Conservation (phyloP, 2,888 invertebrate species). For the Pegoplata infirma region DNA sequence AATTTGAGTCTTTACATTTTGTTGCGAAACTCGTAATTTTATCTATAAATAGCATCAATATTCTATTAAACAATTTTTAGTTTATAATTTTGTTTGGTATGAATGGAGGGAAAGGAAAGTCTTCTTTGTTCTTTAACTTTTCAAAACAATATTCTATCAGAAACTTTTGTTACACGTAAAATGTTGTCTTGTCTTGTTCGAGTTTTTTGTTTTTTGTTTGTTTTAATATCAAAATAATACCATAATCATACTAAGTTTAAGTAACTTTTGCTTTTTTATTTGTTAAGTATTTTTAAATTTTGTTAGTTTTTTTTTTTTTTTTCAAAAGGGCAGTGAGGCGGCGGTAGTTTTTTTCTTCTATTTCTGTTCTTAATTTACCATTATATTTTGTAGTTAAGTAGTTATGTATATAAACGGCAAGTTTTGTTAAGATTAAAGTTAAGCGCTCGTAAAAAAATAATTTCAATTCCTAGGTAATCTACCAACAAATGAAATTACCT, state of each 20-base stretch:
- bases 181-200: constrained; percentile 9
- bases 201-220: no score
- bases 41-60: constrained; percentile 15
- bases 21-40: no score
- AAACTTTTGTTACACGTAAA: constrained; percentile 44
- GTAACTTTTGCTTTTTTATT: constrained; percentile 20
- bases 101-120: constrained; percentile 28
- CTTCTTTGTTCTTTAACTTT: constrained; percentile 36
- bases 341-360: constrained; percentile 18
- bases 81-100: not conserved
- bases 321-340: constrained; percentile 58
- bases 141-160: constrained; percentile 42
- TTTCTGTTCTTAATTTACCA: not conserved
- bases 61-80: constrained; percentile 36
- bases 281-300: constrained; percentile 19
- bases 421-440: not conserved
- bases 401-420: constrained; percentile 1
- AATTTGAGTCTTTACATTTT: no score
- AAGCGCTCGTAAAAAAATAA: not conserved
- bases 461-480: constrained; percentile 45
- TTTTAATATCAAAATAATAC: constrained; percentile 49
- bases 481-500: constrained; percentile 41
- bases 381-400: not conserved
- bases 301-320: constrained; percentile 10
- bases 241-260: constrained; percentile 26